Evolutionary conservation across 92 coral and sea anemone species (phyloP).

Genomic region (Phymanthus crucifer): DNA sequence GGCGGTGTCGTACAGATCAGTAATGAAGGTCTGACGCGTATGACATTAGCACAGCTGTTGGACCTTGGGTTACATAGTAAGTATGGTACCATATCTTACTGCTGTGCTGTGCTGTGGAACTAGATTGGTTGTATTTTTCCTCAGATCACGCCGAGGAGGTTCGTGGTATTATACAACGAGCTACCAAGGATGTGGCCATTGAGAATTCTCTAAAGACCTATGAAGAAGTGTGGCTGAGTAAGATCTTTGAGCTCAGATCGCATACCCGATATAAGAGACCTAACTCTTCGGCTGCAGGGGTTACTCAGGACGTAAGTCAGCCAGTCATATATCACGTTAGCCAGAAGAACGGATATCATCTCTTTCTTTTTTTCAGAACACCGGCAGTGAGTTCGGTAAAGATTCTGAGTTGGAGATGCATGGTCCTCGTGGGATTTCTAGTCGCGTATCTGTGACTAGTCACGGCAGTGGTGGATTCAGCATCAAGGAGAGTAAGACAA

Average conservation of each 20-base stretch:
- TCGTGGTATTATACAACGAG: constrained; percentile 93
- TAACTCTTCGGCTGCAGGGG: constrained; percentile 74
- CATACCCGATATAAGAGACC: constrained; percentile 84
- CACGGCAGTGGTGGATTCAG: constrained; percentile 99
- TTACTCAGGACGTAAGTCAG: constrained; percentile 75
- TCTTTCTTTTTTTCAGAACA: constrained; percentile 51
- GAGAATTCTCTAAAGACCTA: constrained; percentile 96
- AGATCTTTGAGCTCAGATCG: constrained; percentile 86
- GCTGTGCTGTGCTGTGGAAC: no score
- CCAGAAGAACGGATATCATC: neutral
- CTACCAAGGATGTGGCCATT: constrained; percentile 97
- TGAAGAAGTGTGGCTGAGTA: constrained; percentile 99
- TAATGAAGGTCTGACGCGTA: constrained; percentile 95
- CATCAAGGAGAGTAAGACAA: constrained; percentile 85
- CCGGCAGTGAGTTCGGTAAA: constrained; percentile 93
- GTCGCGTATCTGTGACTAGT: constrained; percentile 90
- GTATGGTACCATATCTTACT: constrained; percentile 7
- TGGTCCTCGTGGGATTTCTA: constrained; percentile 84
- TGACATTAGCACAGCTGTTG: constrained; percentile 94
- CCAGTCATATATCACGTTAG: neutral
- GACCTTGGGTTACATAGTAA: constrained; percentile 93
- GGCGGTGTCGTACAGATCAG: constrained; percentile 87
- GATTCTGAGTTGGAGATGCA: constrained; percentile 85
- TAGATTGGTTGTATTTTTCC: neutral
- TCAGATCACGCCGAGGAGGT: constrained; percentile 98